Evolutionary conservation across 92 coral and sea anemone species (phyloP).

Genomic region (Paragorgia papillata): DNA sequence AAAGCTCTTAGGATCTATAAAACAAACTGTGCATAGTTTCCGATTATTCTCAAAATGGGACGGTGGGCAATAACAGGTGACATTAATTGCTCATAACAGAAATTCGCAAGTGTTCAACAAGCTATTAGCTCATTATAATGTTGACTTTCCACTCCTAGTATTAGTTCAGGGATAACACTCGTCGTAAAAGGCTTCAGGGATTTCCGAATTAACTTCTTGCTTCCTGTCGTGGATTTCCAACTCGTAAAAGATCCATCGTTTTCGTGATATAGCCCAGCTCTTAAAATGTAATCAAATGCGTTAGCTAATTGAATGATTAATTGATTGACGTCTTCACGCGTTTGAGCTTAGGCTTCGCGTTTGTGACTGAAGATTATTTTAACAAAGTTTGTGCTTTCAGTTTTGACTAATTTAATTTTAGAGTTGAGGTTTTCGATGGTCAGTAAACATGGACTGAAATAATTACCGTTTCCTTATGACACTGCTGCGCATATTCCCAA

Average conservation of each 20-base stretch:
- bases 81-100: conserved; percentile 36
- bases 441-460: conserved; percentile 21
- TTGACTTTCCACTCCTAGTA: conserved; percentile 43
- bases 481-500: conserved; percentile 15
- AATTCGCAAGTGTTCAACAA: conserved; percentile 28
- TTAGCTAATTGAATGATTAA: conserved; percentile 33
- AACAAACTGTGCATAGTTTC: conserved; percentile 5
- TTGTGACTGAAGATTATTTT: conserved; percentile 1
- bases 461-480: conserved; percentile 36
- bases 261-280: background rate
- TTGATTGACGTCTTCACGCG: conserved; percentile 36
- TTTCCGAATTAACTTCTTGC: background rate
- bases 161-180: conserved; percentile 32
- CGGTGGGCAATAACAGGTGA: conserved; percentile 37
- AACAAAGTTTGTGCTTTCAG: conserved; percentile 9
- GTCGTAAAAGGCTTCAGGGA: conserved; percentile 13
- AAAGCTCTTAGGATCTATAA: background rate
- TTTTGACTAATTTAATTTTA: conserved; percentile 8
- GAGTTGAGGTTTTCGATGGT: background rate
- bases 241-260: background rate
- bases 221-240: conserved; percentile 6
- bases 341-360: background rate
- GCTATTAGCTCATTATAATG: conserved; percentile 40
- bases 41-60: background rate
- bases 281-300: conserved; percentile 20